phyloP scores from a whole-genome alignment of 2,797 vertebrate genomes.

The Hapalemur alaotrensis region DNA sequence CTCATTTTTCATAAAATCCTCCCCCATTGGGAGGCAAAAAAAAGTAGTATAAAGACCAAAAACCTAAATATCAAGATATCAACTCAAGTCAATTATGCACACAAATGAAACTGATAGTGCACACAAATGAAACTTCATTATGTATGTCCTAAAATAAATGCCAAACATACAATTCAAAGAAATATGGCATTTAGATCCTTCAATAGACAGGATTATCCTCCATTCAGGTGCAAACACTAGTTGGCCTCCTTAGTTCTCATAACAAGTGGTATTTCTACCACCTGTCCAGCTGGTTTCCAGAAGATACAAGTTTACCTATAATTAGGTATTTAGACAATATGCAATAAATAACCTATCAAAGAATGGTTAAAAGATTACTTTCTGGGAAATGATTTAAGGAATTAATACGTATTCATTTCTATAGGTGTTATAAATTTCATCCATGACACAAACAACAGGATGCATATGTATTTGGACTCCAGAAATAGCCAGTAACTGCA shows the following conservation, averaged over 20 bases:
- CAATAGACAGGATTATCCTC: not conserved
- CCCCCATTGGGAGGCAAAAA: not conserved
- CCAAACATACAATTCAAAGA: not conserved
- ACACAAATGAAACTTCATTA: conserved; percentile 46
- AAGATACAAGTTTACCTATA: conserved; percentile 10
- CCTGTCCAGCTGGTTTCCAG: conserved; percentile 29
- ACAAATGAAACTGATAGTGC: not conserved
- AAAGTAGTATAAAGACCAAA: conserved; percentile 29
- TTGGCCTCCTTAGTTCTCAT: not conserved
- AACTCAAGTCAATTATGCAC: not conserved
- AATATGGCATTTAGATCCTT: not conserved
- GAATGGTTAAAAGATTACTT: not conserved
- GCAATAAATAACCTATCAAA: conserved; percentile 35
- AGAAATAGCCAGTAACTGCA: not conserved
- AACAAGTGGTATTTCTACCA: conserved; percentile 34
- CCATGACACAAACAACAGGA: not conserved
- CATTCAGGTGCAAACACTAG: not conserved
- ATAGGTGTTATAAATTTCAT: not conserved
- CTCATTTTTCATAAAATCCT: conserved; percentile 13
- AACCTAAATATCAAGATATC: conserved; percentile 3
- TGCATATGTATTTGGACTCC: not conserved
- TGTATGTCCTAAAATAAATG: conserved; percentile 11
- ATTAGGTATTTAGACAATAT: conserved; percentile 10
- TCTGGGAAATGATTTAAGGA: conserved; percentile 7
- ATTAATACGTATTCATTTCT: not conserved